phyloP scores from a whole-genome alignment of 2,888 invertebrate genomes.

The Campoletis raptor region DNA sequence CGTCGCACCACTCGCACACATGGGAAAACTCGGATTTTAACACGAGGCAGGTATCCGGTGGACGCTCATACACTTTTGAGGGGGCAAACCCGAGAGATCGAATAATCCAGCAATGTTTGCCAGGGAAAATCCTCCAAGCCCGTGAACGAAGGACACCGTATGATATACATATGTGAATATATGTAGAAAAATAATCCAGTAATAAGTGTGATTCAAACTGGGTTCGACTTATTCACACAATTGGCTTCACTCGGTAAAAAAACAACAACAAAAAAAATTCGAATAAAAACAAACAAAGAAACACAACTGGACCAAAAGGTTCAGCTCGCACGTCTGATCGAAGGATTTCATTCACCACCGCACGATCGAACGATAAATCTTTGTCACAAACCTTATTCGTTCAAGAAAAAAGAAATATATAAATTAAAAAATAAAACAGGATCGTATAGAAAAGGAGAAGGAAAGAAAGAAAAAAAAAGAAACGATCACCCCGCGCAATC shows the following conservation, averaged over 20 bases:
- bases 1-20: conserved; percentile 4
- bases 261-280: not conserved
- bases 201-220: not conserved
- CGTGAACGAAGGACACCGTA: not conserved
- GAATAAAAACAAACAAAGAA: not conserved
- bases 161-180: conserved; percentile 24
- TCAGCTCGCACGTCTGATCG: not conserved
- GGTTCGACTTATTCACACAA: not conserved
- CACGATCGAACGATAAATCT: not conserved
- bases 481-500: not conserved
- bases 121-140: conserved; percentile 18
- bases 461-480: not conserved
- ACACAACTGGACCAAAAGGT: conserved; percentile 4
- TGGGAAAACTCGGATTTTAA: not conserved
- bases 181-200: not conserved
- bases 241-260: not conserved
- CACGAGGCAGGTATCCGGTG: not conserved
- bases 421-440: not conserved
- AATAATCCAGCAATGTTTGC: conserved; percentile 1
- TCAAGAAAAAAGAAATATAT: no score
- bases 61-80: not conserved
- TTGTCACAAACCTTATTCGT: not conserved
- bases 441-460: not conserved
- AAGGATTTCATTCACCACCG: conserved; percentile 2
- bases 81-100: not conserved